These are phyloP conservation scores for Pyrochroa serraticornis DNA, from an alignment of 2,888 invertebrate species.

Conservation along the genomic window DNA sequence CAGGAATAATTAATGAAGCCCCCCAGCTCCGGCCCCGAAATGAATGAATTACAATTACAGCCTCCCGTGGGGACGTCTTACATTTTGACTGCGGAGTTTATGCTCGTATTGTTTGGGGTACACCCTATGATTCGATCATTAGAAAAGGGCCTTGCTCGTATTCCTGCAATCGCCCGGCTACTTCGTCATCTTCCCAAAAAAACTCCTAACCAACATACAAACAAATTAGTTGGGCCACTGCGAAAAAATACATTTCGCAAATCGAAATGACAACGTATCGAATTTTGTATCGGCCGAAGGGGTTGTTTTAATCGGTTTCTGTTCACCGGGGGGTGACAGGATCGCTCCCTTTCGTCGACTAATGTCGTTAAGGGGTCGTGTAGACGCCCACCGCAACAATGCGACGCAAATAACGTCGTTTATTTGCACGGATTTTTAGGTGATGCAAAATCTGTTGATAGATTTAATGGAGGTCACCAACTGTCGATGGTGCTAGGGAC, in stretches of 20 bases:
- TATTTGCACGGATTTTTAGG: too few species aligned
- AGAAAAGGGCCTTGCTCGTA: conserved; percentile 48
- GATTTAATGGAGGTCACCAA: too few species aligned
- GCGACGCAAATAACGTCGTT: conserved; percentile 39
- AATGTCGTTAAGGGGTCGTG: conserved; percentile 56
- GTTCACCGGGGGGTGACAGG: conserved; percentile 51
- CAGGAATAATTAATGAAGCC: conserved; percentile 25
- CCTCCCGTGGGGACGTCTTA: conserved; percentile 42
- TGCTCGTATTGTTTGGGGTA: conserved; percentile 46
- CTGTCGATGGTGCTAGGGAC: too few species aligned
- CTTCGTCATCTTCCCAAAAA: conserved; percentile 28
- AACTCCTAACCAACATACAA: conserved; percentile 41
- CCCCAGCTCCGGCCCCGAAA: conserved; percentile 3
- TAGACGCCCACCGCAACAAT: conserved; percentile 56
- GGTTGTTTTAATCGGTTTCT: conserved; percentile 59
- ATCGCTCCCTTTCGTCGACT: conserved; percentile 50
- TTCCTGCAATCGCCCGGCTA: conserved; percentile 37
- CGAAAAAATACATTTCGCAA: conserved; percentile 54
- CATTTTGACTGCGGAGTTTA: conserved; percentile 45
- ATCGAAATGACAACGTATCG: conserved; percentile 59
- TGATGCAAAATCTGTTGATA: too few species aligned
- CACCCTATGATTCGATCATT: conserved; percentile 58
- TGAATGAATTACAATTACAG: conserved; percentile 28
- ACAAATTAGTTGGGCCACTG: conserved; percentile 40
- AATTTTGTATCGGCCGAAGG: conserved; percentile 55